A percentile compares a stretch with the other conserved stretches of the same genome.
Conservation (phyloP, 2,113 vertebrate species). For the Bubalus kerabau region DNA sequence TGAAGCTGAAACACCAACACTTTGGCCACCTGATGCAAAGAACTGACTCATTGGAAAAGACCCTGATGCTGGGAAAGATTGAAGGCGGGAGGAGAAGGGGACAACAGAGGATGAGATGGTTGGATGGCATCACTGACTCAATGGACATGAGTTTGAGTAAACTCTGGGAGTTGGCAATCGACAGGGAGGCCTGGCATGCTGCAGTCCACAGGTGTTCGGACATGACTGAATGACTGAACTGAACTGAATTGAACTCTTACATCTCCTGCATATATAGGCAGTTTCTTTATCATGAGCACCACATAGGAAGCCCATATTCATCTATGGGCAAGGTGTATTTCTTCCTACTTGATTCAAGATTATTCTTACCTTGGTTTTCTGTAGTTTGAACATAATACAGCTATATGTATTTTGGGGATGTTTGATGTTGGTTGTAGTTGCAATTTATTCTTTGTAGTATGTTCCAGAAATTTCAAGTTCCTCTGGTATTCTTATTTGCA, state of each 20-base stretch:
- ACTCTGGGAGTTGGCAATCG: accelerated
- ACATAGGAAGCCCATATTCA: neutral
- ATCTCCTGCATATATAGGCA: neutral
- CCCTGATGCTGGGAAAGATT: neutral
- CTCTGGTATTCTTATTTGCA: neutral
- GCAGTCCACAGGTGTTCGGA: accelerated
- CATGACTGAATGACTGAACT: neutral
- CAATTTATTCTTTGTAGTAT: neutral
- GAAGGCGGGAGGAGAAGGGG: accelerated
- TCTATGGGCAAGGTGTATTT: neutral
- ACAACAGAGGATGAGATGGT: neutral
- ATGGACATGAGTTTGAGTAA: neutral
- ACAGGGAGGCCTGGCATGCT: neutral
- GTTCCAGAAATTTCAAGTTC: neutral
- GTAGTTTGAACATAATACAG: neutral
- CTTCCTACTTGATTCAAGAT: neutral
- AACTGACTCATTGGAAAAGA: neutral
- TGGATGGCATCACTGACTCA: neutral
- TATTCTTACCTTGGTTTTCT: neutral
- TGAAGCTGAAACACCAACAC: neutral
- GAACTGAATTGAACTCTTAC: neutral
- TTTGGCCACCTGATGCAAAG: neutral
- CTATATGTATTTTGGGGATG: neutral
- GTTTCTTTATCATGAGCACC: neutral
- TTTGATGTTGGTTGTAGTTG: neutral